Evolutionary conservation across 2,113 vertebrate species (phyloP), one percentile per base, ranked within the genome.

Genomic region (Phaethornis superciliosus): DNA sequence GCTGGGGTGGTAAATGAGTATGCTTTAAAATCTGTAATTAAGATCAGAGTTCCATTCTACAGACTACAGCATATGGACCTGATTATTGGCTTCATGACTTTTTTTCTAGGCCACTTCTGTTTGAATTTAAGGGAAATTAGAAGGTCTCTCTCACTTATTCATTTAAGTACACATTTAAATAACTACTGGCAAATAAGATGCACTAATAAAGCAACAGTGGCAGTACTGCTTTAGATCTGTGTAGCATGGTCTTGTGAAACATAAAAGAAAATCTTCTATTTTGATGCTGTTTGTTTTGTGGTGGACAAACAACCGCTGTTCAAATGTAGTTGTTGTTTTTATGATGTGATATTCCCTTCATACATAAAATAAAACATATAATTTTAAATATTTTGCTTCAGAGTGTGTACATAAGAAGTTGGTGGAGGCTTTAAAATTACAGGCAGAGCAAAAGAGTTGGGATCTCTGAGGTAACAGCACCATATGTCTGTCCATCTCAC

Each of bases 1-100:
- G 87, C 9, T 74, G 44, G 46, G 76, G 19, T 77, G n/a, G 59
- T 77, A 95, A 94, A 91, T 85, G 28, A 91, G 47, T 30, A 27
- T 56, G 27, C 47, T 59, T 88, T 77, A 63, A 85, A 85, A 96
- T 88, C 85, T 93, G 7, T 88, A 95, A 96, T 97, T 96, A 95
- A 88, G 30, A 35, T 28, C 37, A 32, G 70, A 70, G 19, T 81
- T 91, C 60, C 63, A 85, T 47, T 47, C 52, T 60, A 24, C 2
- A 81, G 44, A 75, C 56, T 64, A 81, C 71, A 90, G 68, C 12
- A 44, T 52, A 26, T 46, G 56, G 55, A 89, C 63, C 56, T 93
- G 85, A 83, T 90, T 93, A 94, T 47, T 91, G 64, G 62, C 16
- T 85, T 85, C 60, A 30, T 47, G 15, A 11, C 13, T 2, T 80